A percentile compares a stretch with the other conserved stretches of the same genome.
These are phyloP conservation scores for Indicator maculatus DNA, from an alignment of 2,113 vertebrate species.

Conservation along the genomic window DNA sequence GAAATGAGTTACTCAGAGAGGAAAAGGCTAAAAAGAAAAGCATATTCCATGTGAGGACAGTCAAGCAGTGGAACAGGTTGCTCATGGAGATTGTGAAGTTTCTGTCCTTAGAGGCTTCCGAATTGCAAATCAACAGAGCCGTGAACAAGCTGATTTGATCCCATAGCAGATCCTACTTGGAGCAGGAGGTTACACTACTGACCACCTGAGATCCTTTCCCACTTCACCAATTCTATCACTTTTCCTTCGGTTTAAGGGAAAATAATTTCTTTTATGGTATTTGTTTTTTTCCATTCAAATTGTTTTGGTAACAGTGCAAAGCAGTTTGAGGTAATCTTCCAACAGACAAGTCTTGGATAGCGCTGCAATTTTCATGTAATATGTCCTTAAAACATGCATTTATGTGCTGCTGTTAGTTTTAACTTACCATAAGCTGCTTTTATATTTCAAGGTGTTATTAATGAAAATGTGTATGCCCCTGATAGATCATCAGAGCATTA, in stretches of 20 bases:
- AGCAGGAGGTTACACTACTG: not conserved
- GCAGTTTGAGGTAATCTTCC: not conserved
- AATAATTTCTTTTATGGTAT: not conserved
- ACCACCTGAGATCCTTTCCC: not conserved
- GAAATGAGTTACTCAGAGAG: not conserved
- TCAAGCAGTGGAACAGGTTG: not conserved
- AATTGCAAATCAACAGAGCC: not conserved
- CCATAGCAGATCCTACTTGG: not conserved
- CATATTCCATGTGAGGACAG: not conserved
- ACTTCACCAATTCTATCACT: not conserved
- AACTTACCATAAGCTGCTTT: not conserved
- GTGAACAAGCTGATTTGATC: not conserved
- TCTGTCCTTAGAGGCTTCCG: not conserved
- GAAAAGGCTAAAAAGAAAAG: not conserved
- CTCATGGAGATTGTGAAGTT: not conserved
- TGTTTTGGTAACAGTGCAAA: not conserved
- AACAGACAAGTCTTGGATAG: not conserved
- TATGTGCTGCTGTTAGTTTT: not conserved
- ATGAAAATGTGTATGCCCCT: not conserved
- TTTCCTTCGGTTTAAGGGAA: not conserved
- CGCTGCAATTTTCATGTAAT: not conserved
- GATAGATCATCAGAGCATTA: not conserved
- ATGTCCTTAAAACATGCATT: not conserved
- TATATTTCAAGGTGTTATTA: not conserved
- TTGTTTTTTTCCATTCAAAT: not conserved